phyloP scores from a whole-genome alignment of 2,113 vertebrate species.

The Herpetotheres cachinnans region DNA sequence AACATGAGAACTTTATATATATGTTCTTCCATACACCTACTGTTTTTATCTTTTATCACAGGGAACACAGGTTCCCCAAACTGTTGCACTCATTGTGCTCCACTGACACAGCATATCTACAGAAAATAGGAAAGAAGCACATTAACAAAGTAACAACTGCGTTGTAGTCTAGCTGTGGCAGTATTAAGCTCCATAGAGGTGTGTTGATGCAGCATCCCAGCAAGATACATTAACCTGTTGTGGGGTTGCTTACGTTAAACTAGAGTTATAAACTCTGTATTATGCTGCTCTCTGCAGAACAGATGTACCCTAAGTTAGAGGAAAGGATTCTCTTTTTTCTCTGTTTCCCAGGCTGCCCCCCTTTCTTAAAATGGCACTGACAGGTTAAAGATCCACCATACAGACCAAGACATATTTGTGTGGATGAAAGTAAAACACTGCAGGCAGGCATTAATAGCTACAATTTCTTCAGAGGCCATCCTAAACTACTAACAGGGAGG shows the following conservation, averaged over 20 bases:
- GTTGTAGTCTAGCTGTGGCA: neutral
- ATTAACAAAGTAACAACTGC: neutral
- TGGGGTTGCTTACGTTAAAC: neutral
- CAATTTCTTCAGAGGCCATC: neutral
- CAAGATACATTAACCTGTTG: fast-evolving
- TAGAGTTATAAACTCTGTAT: neutral
- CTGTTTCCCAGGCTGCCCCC: neutral
- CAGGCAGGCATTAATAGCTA: neutral
- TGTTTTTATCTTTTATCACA: neutral
- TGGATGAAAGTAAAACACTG: neutral
- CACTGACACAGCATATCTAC: neutral
- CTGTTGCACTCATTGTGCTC: neutral
- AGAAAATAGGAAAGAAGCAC: neutral
- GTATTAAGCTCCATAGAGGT: neutral
- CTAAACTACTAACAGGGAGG: neutral
- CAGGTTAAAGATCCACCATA: neutral
- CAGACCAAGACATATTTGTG: neutral
- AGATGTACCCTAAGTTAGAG: fast-evolving
- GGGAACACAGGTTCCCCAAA: neutral
- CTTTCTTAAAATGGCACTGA: neutral
- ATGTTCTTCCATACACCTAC: neutral
- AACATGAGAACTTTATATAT: neutral
- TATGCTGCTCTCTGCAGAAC: neutral
- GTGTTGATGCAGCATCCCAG: neutral
- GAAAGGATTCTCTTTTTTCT: neutral